phyloP scores from a whole-genome alignment of 2,797 vertebrate genomes.

The Enteromius trimaculatus region DNA sequence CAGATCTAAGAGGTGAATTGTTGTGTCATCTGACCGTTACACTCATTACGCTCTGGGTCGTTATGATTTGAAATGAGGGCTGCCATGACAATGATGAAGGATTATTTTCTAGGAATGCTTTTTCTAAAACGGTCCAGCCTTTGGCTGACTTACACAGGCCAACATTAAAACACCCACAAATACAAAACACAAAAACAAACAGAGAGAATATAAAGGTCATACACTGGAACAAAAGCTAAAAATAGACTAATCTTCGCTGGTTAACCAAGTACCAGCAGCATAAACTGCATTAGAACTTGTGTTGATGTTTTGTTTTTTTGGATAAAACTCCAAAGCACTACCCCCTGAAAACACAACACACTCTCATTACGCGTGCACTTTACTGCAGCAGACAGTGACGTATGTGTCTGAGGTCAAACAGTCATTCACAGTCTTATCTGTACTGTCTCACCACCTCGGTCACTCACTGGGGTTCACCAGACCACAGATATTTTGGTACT shows the following conservation, averaged over 20 bases:
- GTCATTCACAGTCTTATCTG: conserved; percentile 51
- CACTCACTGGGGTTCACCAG: conserved; percentile 17
- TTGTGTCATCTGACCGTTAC: conserved; percentile 57
- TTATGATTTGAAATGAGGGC: conserved; percentile 43
- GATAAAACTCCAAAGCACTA: conserved; percentile 2
- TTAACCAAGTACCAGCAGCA: background rate
- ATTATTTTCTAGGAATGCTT: conserved; percentile 54
- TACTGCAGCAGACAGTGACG: conserved; percentile 52
- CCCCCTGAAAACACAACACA: conserved; percentile 35
- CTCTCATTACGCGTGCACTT: conserved; percentile 22
- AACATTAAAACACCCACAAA: conserved; percentile 30
- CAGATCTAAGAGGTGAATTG: conserved; percentile 60
- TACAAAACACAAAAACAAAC: conserved; percentile 41
- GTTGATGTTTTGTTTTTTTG: background rate
- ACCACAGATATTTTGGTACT: conserved; percentile 15
- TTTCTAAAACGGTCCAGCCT: conserved; percentile 49
- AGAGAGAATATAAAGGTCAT: conserved; percentile 40
- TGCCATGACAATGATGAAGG: conserved; percentile 49
- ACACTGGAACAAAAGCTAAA: conserved; percentile 49
- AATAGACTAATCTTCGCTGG: conserved; percentile 11
- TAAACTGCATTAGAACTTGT: background rate
- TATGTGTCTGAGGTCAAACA: conserved; percentile 59
- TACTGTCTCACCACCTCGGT: conserved; percentile 35
- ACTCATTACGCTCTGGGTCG: conserved; percentile 23
- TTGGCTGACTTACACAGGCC: conserved; percentile 57